Evolutionary conservation across 2,888 invertebrate genomes (phyloP).

Genomic region (Crossocerus cetratus): DNA sequence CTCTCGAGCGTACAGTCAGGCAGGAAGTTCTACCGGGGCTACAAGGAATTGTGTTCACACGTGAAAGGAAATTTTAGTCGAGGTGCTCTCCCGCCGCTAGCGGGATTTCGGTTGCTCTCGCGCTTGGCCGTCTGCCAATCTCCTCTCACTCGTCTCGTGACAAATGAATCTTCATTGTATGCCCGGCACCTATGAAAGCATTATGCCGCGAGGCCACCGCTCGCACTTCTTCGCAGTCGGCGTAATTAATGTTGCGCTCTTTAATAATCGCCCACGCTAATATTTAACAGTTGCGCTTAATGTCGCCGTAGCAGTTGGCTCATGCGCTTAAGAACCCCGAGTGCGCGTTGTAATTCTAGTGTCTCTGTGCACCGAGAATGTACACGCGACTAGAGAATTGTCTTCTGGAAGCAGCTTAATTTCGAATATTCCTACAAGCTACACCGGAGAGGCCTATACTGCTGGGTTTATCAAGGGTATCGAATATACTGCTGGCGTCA

Average conservation of each 20-base stretch:
- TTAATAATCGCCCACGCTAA: background rate
- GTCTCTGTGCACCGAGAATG: no score
- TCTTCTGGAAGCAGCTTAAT: no score
- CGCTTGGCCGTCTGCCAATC: background rate
- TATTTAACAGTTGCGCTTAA: background rate
- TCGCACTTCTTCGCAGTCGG: background rate
- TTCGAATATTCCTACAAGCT: no score
- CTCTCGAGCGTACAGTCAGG: no score
- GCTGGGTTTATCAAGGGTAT: no score
- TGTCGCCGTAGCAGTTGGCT: background rate
- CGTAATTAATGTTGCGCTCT: background rate
- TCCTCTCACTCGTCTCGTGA: background rate
- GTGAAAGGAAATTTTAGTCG: background rate
- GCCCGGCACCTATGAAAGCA: background rate
- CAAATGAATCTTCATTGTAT: slow-evolving; percentile 3
- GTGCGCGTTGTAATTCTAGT: background rate
- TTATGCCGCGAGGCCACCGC: background rate
- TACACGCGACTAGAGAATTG: no score
- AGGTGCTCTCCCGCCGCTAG: background rate
- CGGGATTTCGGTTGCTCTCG: background rate
- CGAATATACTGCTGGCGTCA: no score
- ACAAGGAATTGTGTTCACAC: background rate
- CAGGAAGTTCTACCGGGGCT: no score
- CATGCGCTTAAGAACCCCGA: background rate
- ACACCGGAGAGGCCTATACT: no score